These are phyloP conservation scores for Oostethus manadensis DNA, from an alignment of 2,113 vertebrate genomes.

Conservation along the genomic window DNA sequence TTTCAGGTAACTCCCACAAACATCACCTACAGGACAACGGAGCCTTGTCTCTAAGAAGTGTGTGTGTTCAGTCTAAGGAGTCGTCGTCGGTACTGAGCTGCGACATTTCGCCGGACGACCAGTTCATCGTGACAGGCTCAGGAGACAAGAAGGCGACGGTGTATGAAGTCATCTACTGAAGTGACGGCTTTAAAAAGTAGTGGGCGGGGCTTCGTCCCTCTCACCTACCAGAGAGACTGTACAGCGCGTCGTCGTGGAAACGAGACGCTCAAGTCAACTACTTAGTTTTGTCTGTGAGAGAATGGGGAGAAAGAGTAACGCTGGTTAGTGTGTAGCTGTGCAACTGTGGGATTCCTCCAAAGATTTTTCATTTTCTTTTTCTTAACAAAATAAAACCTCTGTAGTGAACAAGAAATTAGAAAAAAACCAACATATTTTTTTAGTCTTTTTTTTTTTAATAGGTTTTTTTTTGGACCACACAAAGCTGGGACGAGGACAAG, in stretches of 20 bases:
- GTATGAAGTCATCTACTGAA: constrained; percentile 97
- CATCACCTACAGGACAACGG: too few relatives aligned
- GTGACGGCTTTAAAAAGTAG: constrained; percentile 22
- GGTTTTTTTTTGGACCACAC: constrained; percentile 47
- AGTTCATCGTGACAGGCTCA: constrained; percentile 95
- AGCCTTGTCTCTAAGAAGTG: neutral
- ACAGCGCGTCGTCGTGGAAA: constrained; percentile 40
- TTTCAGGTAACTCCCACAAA: constrained; percentile 74
- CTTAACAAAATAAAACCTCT: constrained; percentile 73
- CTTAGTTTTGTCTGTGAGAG: constrained; percentile 63
- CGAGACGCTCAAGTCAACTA: constrained; percentile 43
- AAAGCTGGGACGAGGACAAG: constrained; percentile 31
- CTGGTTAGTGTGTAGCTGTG: constrained; percentile 66
- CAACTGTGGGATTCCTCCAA: constrained; percentile 72
- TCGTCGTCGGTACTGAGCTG: constrained; percentile 96
- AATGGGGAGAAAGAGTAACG: constrained; percentile 53
- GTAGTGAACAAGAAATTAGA: constrained; percentile 72
- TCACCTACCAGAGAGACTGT: constrained; percentile 60
- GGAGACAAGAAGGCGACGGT: constrained; percentile 98
- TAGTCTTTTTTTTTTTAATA: constrained; percentile 61
- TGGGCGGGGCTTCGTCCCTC: constrained; percentile 15
- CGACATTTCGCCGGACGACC: constrained; percentile 92
- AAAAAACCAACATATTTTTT: constrained; percentile 62
- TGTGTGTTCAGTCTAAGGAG: constrained; percentile 84
- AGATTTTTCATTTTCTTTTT: constrained; percentile 59